These are phyloP conservation scores for human (Homo sapiens) DNA, from an alignment of 2,113 vertebrate species.

Conservation along the genomic window GRCh38 chr6:134610001-134610500, in stretches of 20 bases:
- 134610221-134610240: not conserved
- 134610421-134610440: not conserved
- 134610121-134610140: not conserved
- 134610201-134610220: not conserved
- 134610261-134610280: not conserved
- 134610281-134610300: not conserved
- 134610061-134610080: conserved; percentile 70
- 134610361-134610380: not conserved
- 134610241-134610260: not conserved
- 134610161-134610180: not conserved
- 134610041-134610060: conserved; percentile 63
- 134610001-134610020: conserved; percentile 57
- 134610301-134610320: not conserved
- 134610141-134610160: not conserved
- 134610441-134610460: not conserved
- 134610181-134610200: not conserved
- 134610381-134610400: not conserved
- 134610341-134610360: not conserved
- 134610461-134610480: not conserved
- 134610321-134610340: not conserved
- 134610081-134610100: conserved; percentile 24
- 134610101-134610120: not conserved
- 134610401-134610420: not conserved
- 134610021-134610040: conserved; percentile 71
- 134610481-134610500: no score